Evolutionary conservation across 2,888 invertebrate species (phyloP), one percentile per base, ranked within the genome.

Genomic region (Hirtodrosophila cameraria): DNA sequence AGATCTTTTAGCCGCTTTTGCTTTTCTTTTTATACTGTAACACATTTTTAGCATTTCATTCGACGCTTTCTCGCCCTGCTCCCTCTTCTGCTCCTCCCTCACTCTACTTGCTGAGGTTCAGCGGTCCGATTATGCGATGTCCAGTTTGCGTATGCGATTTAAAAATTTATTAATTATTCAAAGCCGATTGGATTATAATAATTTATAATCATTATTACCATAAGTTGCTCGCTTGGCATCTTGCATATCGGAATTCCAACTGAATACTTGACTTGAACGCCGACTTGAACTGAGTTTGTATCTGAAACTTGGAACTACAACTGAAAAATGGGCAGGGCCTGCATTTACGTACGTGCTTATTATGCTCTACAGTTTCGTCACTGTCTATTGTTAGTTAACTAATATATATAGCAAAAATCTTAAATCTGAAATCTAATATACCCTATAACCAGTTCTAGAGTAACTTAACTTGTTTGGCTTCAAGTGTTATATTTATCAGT

Each of bases 141-240:
- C 27, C 64, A 63, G 68, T 72, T 82, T 59, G 65, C 62, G 54
- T 74, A 69, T 69, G 73, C 71, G 75, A 75, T 74, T 75, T 75
- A 73, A 73, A 64, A 61, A 75, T 70, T 89, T 90, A 91, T 91
- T 90, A 91, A 91, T 90, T 91, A 90, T 89, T 89, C 89, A 90
- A 91, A 91, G 90, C 91, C 90, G 89, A 90, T 90, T 89, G 91
- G 91, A 91, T 91, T 91, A 90, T 89, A 91, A 91, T 91, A 91
- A 91, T 91, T 91, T 90, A 91, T 91, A 89, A 88, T 78, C 76
- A 83, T 83, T 83, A 86, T 83, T 86, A 82, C 49, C 87, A 82
- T 86, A 83, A 84, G 82, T 63, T 55, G 76, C 50, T 43, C 35
- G 66, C 68, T 53, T 42, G 63, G 45, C 43, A 54, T 25, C 45